Conservation (phyloP, 2,888 invertebrate genomes). For the Pristionchus arcanus region DNA sequence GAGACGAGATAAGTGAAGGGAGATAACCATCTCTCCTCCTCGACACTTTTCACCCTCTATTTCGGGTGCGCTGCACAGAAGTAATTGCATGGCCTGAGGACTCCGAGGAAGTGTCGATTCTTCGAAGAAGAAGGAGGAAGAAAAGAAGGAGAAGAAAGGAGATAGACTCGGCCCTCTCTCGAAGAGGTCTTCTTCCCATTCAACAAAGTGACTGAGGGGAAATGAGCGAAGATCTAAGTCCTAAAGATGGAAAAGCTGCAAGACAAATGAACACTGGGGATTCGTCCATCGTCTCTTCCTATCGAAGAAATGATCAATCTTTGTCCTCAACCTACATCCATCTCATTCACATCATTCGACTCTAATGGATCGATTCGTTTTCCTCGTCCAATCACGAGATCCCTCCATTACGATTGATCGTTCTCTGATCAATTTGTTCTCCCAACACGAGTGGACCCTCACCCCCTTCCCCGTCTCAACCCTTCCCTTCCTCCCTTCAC, state of each 20-base stretch:
- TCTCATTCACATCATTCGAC: constrained; percentile 27
- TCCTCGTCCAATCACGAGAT: constrained; percentile 4
- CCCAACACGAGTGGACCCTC: background rate
- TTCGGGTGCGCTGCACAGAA: constrained; percentile 5
- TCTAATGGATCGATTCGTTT: constrained; percentile 19
- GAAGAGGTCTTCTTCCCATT: background rate
- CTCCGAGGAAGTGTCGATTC: constrained; percentile 48
- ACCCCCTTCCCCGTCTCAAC: background rate
- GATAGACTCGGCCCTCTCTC: constrained; percentile 27
- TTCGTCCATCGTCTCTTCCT: background rate
- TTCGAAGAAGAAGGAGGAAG: constrained; percentile 35
- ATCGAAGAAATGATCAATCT: background rate
- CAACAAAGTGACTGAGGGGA: constrained; percentile 5
- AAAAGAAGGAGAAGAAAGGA: constrained; percentile 5
- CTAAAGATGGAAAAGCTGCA: constrained; percentile 8
- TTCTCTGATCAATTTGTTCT: constrained; percentile 44
- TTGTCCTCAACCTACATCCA: background rate
- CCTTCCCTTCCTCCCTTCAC: background rate
- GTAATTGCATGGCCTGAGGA: constrained; percentile 53
- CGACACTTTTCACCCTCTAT: constrained; percentile 1
- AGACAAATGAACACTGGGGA: constrained; percentile 23
- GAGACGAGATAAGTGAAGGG: constrained; percentile 31
- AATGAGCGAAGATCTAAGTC: constrained; percentile 33
- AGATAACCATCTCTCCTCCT: constrained; percentile 38
- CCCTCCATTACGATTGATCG: constrained; percentile 20